Conservation (phyloP, 2,113 vertebrate species). For the Chloropsis cyanopogon region DNA sequence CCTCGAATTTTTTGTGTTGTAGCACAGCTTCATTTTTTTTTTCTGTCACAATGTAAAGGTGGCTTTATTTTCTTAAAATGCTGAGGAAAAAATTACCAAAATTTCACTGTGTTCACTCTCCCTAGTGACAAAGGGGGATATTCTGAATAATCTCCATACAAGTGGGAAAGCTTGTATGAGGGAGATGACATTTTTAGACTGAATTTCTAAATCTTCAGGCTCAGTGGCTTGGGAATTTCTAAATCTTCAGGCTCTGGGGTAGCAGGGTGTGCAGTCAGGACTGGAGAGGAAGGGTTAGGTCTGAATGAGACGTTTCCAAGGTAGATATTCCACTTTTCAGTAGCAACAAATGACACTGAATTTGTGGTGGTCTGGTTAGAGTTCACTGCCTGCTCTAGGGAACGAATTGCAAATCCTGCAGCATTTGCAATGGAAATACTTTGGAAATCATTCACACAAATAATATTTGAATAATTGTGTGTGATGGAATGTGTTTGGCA, state of each 20-base stretch:
- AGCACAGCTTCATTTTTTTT: too few relatives aligned
- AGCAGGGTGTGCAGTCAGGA: neutral
- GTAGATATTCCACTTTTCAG: neutral
- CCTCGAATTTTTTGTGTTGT: neutral
- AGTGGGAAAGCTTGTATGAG: neutral
- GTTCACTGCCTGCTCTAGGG: neutral
- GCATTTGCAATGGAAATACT: neutral
- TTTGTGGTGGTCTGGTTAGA: neutral
- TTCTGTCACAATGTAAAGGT: accelerated
- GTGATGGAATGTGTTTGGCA: neutral
- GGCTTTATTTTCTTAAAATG: neutral
- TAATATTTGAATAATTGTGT: neutral
- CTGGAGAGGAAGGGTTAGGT: neutral
- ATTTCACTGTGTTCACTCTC: neutral
- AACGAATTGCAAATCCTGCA: neutral
- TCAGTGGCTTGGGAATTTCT: neutral
- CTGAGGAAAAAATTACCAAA: neutral
- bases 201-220: neutral
- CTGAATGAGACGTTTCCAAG: neutral
- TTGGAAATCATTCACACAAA: neutral
- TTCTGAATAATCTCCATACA: neutral
- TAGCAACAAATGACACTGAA: accelerated
- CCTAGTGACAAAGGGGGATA: neutral
- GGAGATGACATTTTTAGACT: neutral
- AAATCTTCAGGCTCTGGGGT: neutral